Evolutionary conservation across 92 coral and sea anemone genomes (phyloP).

Genomic region (Plumapathes pennacea): DNA sequence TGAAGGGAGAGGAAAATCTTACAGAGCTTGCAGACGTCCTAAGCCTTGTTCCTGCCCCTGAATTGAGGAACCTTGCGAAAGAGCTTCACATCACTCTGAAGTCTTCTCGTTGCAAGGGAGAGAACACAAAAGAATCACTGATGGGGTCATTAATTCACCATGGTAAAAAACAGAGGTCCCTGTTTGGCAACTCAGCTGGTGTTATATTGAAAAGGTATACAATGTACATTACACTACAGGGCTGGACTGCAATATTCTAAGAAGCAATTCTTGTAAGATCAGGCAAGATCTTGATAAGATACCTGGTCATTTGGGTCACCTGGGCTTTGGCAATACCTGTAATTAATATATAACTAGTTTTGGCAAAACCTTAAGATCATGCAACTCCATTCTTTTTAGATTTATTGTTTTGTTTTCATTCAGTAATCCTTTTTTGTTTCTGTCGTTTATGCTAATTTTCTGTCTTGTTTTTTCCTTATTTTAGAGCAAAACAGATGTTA

Average conservation of each 20-base stretch:
- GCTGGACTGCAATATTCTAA: too few species aligned
- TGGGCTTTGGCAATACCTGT: too few species aligned
- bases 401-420: too few species aligned
- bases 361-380: too few species aligned
- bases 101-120: conserved; percentile 44
- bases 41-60: conserved; percentile 76
- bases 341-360: too few species aligned
- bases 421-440: neutral
- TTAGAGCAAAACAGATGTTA: conserved; percentile 71
- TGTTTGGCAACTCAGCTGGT: conserved; percentile 70
- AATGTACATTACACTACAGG: too few species aligned
- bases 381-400: too few species aligned
- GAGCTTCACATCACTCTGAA: conserved; percentile 57
- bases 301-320: too few species aligned
- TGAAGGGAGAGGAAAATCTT: conserved; percentile 63
- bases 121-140: conserved; percentile 53
- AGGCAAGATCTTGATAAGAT: too few species aligned
- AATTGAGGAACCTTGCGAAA: conserved; percentile 71
- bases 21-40: conserved; percentile 58
- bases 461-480: conserved; percentile 1
- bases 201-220: conserved; percentile 80
- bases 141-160: conserved; percentile 58
- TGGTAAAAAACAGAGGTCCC: conserved; percentile 69
- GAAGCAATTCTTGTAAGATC: too few species aligned
- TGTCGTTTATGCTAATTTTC: neutral